Evolutionary conservation across 2,888 invertebrate genomes (phyloP), one percentile per base, ranked within the genome.

Genomic region (Luperina nickerlii): DNA sequence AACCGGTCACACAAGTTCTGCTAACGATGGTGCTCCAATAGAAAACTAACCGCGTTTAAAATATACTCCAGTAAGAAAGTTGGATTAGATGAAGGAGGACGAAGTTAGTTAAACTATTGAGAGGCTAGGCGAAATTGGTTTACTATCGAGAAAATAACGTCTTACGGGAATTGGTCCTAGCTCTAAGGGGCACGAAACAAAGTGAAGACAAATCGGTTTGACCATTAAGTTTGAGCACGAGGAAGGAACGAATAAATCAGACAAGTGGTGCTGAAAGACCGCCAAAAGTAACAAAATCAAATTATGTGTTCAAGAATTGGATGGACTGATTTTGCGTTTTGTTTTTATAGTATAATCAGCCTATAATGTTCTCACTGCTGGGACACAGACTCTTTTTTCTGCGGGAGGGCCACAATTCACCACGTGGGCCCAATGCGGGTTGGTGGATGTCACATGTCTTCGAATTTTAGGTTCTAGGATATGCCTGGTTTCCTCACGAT

Each of bases 21-120:
- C 83, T 83, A 82, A 82, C 76, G 78, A 65, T 66, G 83, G 62
- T 78, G 32, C 20, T 62, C 45, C 32, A 70, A 74, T 78, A 80
- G 79, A 79, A 85, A 83, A 81, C 57, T 72, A 20, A 63, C 27
- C 38, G 32, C 45, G 72, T 65, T n/a, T 32, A 75, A 74, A 83
- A 76, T 73, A 70, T 73, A 84, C 24, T 32, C 38, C 48, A 70
- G 42, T 60, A 68, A 74, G 27, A 83, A 74, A 74, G 42, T 80
- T 66, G 11, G 7, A 62, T 66, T 75, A 27, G 7, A 48, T 74
- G 15, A 27, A 71, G 5, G 42, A 70, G 20, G 13, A 38, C 60
- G 9, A 75, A 70, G 63, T 45, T 70, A 67, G 63, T 45, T 67
- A 54, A 75, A 67, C 54, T 57, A 75, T 69, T 66, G 54, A 62